These are phyloP conservation scores for Ctenodactylus gundi DNA, from an alignment of 2,113 vertebrate species.

Conservation along the genomic window DNA sequence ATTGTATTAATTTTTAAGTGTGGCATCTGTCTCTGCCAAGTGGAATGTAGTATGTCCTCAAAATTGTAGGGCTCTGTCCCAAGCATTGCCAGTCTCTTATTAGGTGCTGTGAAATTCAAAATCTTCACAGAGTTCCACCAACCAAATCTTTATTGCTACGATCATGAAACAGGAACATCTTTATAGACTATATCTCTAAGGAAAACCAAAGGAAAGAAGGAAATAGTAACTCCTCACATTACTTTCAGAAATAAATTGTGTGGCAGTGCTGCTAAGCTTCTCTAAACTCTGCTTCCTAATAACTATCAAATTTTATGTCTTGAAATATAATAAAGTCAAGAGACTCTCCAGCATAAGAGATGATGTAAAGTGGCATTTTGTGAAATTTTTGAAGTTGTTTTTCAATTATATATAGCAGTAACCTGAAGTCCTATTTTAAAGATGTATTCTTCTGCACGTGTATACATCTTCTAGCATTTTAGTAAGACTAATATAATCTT, in stretches of 20 bases:
- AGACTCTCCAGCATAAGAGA: neutral
- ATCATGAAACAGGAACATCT: conserved; percentile 26
- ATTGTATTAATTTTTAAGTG: neutral
- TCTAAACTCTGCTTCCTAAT: conserved; percentile 18
- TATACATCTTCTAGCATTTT: neutral
- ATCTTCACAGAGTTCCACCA: neutral
- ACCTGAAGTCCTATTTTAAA: neutral
- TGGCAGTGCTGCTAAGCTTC: neutral
- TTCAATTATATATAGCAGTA: neutral
- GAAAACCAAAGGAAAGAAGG: neutral
- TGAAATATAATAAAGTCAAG: neutral
- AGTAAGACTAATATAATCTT: neutral
- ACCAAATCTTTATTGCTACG: neutral
- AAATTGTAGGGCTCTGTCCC: neutral
- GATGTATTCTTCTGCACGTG: neutral
- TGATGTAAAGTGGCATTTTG: neutral
- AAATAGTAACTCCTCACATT: neutral
- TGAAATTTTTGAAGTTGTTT: conserved; percentile 5
- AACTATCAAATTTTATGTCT: conserved; percentile 23
- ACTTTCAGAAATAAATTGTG: conserved; percentile 53
- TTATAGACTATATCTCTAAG: conserved; percentile 12
- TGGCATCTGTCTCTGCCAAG: conserved; percentile 14
- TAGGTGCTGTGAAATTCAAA: conserved; percentile 24
- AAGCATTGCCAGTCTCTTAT: neutral
- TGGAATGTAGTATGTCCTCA: neutral